phyloP scores from a whole-genome alignment of 92 coral and sea anemone genomes.

The Virgularia gustaviana region DNA sequence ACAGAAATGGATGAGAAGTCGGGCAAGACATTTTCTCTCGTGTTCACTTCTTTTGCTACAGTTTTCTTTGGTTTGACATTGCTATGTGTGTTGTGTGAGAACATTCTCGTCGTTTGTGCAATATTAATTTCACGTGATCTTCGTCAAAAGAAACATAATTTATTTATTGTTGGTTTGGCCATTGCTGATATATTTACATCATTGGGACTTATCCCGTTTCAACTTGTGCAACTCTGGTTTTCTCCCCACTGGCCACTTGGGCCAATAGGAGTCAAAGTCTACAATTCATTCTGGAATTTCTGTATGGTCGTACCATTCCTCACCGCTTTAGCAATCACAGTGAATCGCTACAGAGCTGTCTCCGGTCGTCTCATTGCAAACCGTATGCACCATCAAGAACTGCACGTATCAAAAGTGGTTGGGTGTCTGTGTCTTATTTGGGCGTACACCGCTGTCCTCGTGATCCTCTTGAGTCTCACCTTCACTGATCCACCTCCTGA shows the following conservation, averaged over 20 bases:
- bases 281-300: conserved; percentile 56
- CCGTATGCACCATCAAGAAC: not conserved
- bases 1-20: too few species aligned
- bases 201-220: conserved; percentile 51
- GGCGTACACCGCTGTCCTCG: conserved; percentile 18
- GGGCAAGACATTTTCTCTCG: not conserved
- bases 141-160: not conserved
- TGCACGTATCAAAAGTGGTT: too few species aligned
- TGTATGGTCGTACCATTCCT: conserved; percentile 45
- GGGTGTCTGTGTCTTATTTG: conserved; percentile 7
- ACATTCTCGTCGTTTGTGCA: not conserved
- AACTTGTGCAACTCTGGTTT: conserved; percentile 47
- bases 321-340: conserved; percentile 48
- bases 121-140: not conserved
- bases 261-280: conserved; percentile 36
- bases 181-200: conserved; percentile 57
- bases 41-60: not conserved
- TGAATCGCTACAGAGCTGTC: conserved; percentile 43
- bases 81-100: not conserved
- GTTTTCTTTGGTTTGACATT: not conserved
- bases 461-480: conserved; percentile 27
- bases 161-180: conserved; percentile 31
- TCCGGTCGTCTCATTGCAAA: not conserved
- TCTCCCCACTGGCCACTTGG: conserved; percentile 65
- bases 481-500: conserved; percentile 24